Percentiles rank a stretch among this genome's conserved stretches.
These are phyloP conservation scores for Fragum whitleyi DNA, from an alignment of 2,888 invertebrate genomes.

Conservation along the genomic window DNA sequence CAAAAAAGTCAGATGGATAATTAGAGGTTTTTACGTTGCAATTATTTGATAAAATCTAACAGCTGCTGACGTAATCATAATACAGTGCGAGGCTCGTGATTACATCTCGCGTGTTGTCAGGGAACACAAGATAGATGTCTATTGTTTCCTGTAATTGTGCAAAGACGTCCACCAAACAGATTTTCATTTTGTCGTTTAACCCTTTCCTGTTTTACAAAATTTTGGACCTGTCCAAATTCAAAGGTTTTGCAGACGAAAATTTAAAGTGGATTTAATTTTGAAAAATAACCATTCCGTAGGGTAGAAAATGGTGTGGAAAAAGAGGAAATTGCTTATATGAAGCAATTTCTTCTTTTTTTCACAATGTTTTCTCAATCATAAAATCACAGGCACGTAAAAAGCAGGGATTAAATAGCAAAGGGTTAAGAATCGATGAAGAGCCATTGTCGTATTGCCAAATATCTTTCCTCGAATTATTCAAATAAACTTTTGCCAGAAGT, in stretches of 20 bases:
- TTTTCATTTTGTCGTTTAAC: not conserved
- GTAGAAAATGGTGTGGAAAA: too few species aligned
- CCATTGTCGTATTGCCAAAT: not conserved
- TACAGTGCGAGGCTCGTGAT: conserved; percentile 6
- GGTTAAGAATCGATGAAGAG: not conserved
- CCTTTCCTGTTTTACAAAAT: too few species aligned
- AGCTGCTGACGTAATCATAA: conserved; percentile 30
- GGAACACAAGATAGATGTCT: conserved; percentile 7
- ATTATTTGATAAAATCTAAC: conserved; percentile 27
- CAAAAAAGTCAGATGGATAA: conserved; percentile 20
- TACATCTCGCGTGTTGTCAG: conserved; percentile 25
- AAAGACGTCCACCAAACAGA: not conserved
- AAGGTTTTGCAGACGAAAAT: too few species aligned
- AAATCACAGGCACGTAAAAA: too few species aligned
- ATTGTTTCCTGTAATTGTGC: conserved; percentile 12
- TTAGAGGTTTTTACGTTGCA: conserved; percentile 8
- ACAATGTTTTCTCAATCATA: too few species aligned
- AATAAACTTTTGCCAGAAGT: too few species aligned
- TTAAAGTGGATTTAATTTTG: too few species aligned
- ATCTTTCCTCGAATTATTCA: not conserved
- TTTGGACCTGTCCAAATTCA: too few species aligned
- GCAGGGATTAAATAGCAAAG: too few species aligned
- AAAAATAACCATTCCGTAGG: too few species aligned
- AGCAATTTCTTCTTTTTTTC: too few species aligned
- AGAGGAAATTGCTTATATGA: too few species aligned